phyloP scores from a whole-genome alignment of 2,888 invertebrate species.

The Zygaena filipendulae region DNA sequence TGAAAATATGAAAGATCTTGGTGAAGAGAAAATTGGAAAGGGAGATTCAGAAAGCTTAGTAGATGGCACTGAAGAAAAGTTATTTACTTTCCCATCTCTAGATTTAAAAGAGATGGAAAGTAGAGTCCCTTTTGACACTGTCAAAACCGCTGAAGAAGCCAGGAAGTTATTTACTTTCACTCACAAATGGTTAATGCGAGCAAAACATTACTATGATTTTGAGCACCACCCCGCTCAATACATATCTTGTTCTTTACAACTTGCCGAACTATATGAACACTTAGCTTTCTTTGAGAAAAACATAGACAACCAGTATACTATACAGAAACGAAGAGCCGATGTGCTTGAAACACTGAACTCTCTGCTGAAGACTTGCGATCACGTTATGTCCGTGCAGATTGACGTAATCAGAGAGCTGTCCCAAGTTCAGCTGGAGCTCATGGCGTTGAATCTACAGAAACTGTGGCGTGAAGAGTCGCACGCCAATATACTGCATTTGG shows the following conservation, averaged over 20 bases:
- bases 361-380: conserved; percentile 56
- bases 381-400: conserved; percentile 62
- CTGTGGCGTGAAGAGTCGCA: conserved; percentile 62
- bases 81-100: conserved; percentile 40
- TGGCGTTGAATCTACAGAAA: conserved; percentile 70
- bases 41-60: conserved; percentile 30
- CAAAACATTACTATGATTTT: conserved; percentile 67
- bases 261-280: conserved; percentile 73
- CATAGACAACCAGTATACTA: conserved; percentile 68
- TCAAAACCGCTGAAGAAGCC: conserved; percentile 50
- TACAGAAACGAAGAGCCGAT: conserved; percentile 69
- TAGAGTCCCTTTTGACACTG: conserved; percentile 34
- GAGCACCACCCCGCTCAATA: conserved; percentile 69
- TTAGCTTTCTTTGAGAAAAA: conserved; percentile 79
- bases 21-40: conserved; percentile 38
- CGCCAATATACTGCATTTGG: conserved; percentile 42
- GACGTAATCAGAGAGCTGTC: conserved; percentile 69
- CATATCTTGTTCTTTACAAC: conserved; percentile 67
- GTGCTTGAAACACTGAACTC: conserved; percentile 68
- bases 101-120: conserved; percentile 43
- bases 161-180: conserved; percentile 64
- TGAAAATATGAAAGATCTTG: conserved; percentile 42
- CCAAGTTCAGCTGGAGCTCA: conserved; percentile 71
- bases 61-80: conserved; percentile 22
- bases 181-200: conserved; percentile 70